Percentiles rank a stretch among this genome's conserved stretches.
phyloP scores from a whole-genome alignment of 1,140 invertebrate genomes.

The Euglossa dilemma region DNA sequence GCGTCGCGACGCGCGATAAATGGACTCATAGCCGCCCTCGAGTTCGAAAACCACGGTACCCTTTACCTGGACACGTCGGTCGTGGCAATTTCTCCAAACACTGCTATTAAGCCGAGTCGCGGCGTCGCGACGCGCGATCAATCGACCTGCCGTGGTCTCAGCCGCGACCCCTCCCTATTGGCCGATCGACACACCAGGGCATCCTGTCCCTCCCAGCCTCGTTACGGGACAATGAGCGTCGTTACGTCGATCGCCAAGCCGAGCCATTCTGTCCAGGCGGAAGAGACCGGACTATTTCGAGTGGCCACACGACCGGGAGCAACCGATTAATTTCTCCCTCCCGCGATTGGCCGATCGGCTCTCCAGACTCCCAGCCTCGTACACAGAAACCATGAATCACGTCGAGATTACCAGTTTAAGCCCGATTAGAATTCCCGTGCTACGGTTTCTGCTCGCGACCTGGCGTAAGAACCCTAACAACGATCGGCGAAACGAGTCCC shows the following conservation, averaged over 20 bases:
- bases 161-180: background rate
- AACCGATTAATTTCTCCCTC: slow-evolving; percentile 13
- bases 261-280: slow-evolving; percentile 51
- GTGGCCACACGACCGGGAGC: slow-evolving; percentile 23
- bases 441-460: background rate
- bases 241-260: slow-evolving; percentile 73
- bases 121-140: too few species aligned
- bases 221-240: slow-evolving; percentile 79
- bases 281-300: slow-evolving; percentile 58
- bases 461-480: background rate
- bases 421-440: slow-evolving; percentile 4
- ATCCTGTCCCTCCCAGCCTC: slow-evolving; percentile 80
- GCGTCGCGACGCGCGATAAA: too few species aligned
- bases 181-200: slow-evolving; percentile 42
- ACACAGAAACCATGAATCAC: background rate
- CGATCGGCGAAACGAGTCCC: background rate
- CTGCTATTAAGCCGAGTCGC: background rate
- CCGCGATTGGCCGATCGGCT: background rate
- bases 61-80: background rate
- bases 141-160: background rate
- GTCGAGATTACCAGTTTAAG: background rate
- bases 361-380: accelerated
- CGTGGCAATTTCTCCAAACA: background rate
- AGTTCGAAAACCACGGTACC: too few species aligned
- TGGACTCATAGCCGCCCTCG: background rate